Base-by-base conservation (phyloP, 2,797 vertebrate species). In the Acanthis flammea region DNA sequence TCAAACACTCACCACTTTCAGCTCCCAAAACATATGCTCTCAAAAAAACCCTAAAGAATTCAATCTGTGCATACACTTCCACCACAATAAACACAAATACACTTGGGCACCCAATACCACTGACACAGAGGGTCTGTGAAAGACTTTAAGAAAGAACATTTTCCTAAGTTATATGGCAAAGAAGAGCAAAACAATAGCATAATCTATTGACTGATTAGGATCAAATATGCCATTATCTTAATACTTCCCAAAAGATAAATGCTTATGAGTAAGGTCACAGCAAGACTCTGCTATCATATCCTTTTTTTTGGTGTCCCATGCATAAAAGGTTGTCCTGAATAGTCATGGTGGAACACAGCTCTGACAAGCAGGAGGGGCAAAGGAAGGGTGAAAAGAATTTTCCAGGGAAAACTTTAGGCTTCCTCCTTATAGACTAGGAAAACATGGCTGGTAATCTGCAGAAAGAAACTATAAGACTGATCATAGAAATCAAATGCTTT, bases 1-100 rank as follows among this genome's bases (percentile, higher is more conserved):
- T 93, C 87, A 88, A 86, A 88, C 31, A 45, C 12, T 54, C 14
- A 11, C 6, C 39, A 30, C 70, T 83, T 89, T 88, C 65, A 89
- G 30, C 25, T 94, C 88, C 70, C 89, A 60, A 93, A 96, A 90
- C 79, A 88, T 81, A 92, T 51, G 66, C 39, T 63, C 22, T 70
- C 87, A 72, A 83, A 88, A 70, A 81, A 78, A n/a, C 71, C 37
- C 47, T 66, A 66, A 94, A 86, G 8, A 96, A 86, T 35, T 76
- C 68, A 61, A 63, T 79, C 55, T 90, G 65, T 89, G 63, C 31
- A 28, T 66, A 39, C 8, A 57, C 30, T 82, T 79, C 48, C 37
- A 73, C 12, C 35, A 33, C 14, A 88, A 62, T 45, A 94, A 88
- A 88, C 44, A 90, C 15, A 89, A 95, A 90, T 95, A 91, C 70